Conservation (phyloP, 2,797 vertebrate genomes). For the Dipus sagitta region DNA sequence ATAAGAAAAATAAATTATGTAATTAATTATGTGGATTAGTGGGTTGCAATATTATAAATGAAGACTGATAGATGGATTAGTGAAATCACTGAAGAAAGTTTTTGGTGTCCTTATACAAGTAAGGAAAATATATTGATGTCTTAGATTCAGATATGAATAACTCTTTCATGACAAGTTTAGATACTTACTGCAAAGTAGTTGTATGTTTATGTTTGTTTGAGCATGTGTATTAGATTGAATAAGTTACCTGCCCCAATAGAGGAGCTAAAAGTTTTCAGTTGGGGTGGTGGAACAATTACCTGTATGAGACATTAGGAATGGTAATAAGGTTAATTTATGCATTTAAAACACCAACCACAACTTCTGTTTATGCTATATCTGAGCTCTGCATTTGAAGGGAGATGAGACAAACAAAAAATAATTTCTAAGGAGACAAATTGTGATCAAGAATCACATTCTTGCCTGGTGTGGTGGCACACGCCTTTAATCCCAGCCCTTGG, state of each 20-base stretch:
- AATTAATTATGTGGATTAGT: background rate
- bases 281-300: background rate
- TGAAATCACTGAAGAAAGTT: background rate
- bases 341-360: background rate
- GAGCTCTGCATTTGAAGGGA: background rate
- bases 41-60: slow-evolving; percentile 32
- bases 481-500: too few relatives aligned
- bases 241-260: background rate
- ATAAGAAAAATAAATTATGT: background rate
- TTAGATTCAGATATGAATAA: background rate
- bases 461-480: too few relatives aligned
- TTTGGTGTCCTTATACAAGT: background rate
- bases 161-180: background rate
- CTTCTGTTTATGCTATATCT: background rate
- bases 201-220: background rate
- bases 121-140: background rate
- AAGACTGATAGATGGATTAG: slow-evolving; percentile 15
- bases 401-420: background rate
- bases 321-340: background rate
- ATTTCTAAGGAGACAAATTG: background rate
- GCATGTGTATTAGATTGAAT: background rate
- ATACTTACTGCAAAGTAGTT: background rate
- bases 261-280: background rate
- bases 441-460: background rate
- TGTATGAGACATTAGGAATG: background rate